A percentile compares a stretch with the other conserved stretches of the same genome.
These are phyloP conservation scores for Ovis canadensis DNA, from an alignment of 2,113 vertebrate species.

Conservation along the genomic window DNA sequence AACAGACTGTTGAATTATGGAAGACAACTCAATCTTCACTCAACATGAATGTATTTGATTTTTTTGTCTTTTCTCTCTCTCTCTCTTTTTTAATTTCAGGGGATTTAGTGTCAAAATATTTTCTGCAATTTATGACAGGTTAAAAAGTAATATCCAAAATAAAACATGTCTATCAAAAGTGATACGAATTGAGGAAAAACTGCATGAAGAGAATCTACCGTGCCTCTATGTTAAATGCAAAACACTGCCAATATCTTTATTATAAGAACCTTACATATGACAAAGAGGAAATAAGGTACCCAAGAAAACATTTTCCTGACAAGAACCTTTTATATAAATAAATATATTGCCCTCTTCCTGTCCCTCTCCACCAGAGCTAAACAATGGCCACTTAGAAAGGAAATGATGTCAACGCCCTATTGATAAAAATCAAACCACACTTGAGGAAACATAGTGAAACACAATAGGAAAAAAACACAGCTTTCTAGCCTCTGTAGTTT, in stretches of 20 bases:
- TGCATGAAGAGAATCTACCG: fast-evolving
- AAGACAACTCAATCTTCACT: slow-evolving; percentile 42
- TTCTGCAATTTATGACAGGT: not conserved
- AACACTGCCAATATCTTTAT: not conserved
- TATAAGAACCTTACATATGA: not conserved
- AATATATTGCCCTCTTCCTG: slow-evolving; percentile 32
- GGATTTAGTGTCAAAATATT: not conserved
- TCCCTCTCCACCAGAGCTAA: slow-evolving; percentile 12
- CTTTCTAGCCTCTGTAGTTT: not conserved
- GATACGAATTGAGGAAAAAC: not conserved
- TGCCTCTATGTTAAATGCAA: not conserved
- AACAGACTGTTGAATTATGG: slow-evolving; percentile 29
- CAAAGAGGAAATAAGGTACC: not conserved
- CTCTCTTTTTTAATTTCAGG: not conserved
- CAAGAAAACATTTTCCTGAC: not conserved
- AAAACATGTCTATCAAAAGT: not conserved
- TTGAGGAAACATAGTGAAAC: not conserved
- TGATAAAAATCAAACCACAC: slow-evolving; percentile 34
- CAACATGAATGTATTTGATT: not conserved
- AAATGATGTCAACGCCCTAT: slow-evolving; percentile 43
- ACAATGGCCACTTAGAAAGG: slow-evolving; percentile 48
- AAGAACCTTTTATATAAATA: slow-evolving; percentile 14
- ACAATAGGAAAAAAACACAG: slow-evolving; percentile 12
- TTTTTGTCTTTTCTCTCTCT: not conserved
- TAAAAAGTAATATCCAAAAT: not conserved